Conservation (phyloP, 2,888 invertebrate genomes). For the Thymelicus sylvestris region DNA sequence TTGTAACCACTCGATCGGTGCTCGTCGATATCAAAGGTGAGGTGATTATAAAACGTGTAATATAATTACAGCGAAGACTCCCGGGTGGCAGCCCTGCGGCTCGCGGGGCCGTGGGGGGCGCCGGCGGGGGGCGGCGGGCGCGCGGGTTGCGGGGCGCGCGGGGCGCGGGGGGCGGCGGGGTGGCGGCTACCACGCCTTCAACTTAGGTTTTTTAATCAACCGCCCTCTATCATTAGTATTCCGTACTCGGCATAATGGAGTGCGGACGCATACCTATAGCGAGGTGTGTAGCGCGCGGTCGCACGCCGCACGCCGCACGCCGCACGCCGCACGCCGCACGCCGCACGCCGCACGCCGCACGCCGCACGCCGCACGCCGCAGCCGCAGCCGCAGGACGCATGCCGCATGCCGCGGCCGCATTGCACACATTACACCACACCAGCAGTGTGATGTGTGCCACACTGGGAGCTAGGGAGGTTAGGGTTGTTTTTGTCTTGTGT, state of each 20-base stretch:
- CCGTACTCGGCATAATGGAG: constrained; percentile 77
- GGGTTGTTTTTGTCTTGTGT: background rate
- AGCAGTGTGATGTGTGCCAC: background rate
- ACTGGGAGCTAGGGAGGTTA: background rate
- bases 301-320: background rate
- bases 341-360: background rate
- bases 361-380: constrained; percentile 2
- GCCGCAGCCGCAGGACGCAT: background rate
- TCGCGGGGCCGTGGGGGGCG: constrained; percentile 30
- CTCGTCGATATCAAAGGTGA: constrained; percentile 30
- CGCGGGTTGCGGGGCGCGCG: constrained; percentile 36
- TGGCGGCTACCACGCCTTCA: constrained; percentile 63
- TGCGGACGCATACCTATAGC: constrained; percentile 39
- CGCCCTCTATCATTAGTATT: constrained; percentile 80
- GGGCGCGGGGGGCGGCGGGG: constrained; percentile 43
- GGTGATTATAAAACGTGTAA: constrained; percentile 36
- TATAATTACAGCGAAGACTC: constrained; percentile 38
- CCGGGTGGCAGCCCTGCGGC: constrained; percentile 47
- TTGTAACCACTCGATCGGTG: constrained; percentile 31
- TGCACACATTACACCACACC: too few relatives aligned
- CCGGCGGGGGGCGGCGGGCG: too few relatives aligned
- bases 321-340: background rate
- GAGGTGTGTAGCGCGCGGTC: constrained; percentile 5
- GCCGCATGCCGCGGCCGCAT: too few relatives aligned
- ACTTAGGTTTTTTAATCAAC: constrained; percentile 81